Percentiles rank a stretch among this genome's conserved stretches.
These are phyloP conservation scores for Acrocephalus arundinaceus DNA, from an alignment of 2,113 vertebrate species.

Conservation along the genomic window DNA sequence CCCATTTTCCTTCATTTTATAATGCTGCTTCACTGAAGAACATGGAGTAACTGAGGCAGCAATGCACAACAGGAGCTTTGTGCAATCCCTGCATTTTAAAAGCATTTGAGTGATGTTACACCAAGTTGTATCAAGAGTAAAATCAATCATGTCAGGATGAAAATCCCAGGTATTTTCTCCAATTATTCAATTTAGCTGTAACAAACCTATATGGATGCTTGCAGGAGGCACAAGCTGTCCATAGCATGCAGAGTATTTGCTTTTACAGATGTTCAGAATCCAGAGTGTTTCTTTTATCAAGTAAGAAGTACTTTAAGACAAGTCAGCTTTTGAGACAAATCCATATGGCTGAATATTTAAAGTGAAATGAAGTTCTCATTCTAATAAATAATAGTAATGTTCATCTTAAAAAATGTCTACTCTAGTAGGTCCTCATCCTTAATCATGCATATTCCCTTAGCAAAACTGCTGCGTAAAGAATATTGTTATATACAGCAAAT, in stretches of 20 bases:
- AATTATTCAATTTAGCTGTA: not conserved
- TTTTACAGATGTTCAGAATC: slow-evolving; percentile 13
- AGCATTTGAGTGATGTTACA: not conserved
- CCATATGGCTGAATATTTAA: not conserved
- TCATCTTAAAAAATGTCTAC: slow-evolving; percentile 17
- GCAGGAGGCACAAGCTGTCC: not conserved
- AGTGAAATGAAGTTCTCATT: slow-evolving; percentile 19
- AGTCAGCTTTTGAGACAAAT: slow-evolving; percentile 8
- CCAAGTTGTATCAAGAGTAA: not conserved
- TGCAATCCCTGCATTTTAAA: not conserved
- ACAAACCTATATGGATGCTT: not conserved
- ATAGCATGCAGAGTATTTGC: not conserved
- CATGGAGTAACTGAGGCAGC: not conserved
- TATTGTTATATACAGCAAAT: slow-evolving; percentile 52
- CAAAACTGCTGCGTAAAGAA: slow-evolving; percentile 34
- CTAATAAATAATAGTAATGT: slow-evolving; percentile 53
- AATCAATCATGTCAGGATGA: not conserved
- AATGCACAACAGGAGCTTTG: not conserved
- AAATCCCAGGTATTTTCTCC: not conserved
- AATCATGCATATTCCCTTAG: slow-evolving; percentile 53
- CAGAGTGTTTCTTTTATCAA: not conserved
- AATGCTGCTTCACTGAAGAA: not conserved
- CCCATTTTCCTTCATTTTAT: not conserved
- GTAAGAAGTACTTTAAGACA: not conserved
- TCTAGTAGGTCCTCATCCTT: slow-evolving; percentile 42